These are phyloP conservation scores for Drosophila buzzatii DNA, from an alignment of 2,888 invertebrate genomes.

Conservation along the genomic window DNA sequence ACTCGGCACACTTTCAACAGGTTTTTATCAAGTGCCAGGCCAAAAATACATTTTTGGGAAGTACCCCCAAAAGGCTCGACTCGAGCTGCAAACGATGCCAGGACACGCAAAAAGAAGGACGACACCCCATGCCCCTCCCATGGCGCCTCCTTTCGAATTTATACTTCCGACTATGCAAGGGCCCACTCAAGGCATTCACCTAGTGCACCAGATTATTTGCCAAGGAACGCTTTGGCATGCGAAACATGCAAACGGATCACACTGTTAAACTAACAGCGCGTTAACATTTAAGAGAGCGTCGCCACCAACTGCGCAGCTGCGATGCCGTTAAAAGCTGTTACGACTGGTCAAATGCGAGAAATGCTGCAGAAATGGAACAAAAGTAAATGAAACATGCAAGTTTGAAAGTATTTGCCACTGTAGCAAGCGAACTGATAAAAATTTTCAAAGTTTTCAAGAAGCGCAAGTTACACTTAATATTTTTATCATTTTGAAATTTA, in stretches of 20 bases:
- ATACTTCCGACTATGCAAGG: slow-evolving; percentile 47
- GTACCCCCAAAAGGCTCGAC: slow-evolving; percentile 6
- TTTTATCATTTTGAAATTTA: neutral
- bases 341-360: neutral
- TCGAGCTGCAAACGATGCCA: slow-evolving; percentile 23
- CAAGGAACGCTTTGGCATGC: slow-evolving; percentile 38
- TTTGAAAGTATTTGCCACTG: neutral
- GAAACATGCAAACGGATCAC: slow-evolving; percentile 31
- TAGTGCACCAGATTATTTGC: slow-evolving; percentile 47
- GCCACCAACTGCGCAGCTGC: slow-evolving; percentile 54
- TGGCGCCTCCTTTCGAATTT: slow-evolving; percentile 41
- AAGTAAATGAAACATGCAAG: slow-evolving; percentile 4
- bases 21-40: slow-evolving; percentile 62
- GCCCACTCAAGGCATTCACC: slow-evolving; percentile 55
- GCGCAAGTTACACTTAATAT: neutral
- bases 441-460: neutral
- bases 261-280: slow-evolving; percentile 36
- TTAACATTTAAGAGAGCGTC: slow-evolving; percentile 69
- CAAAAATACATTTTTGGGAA: slow-evolving; percentile 34
- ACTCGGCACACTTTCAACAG: slow-evolving; percentile 66
- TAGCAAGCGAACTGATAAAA: neutral
- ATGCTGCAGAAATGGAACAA: slow-evolving; percentile 31
- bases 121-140: slow-evolving; percentile 24
- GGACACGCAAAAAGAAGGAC: slow-evolving; percentile 28
- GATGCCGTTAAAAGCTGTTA: slow-evolving; percentile 22